Evolutionary conservation across 2,797 vertebrate species (phyloP).

Genomic region (Myotis pilosus): DNA sequence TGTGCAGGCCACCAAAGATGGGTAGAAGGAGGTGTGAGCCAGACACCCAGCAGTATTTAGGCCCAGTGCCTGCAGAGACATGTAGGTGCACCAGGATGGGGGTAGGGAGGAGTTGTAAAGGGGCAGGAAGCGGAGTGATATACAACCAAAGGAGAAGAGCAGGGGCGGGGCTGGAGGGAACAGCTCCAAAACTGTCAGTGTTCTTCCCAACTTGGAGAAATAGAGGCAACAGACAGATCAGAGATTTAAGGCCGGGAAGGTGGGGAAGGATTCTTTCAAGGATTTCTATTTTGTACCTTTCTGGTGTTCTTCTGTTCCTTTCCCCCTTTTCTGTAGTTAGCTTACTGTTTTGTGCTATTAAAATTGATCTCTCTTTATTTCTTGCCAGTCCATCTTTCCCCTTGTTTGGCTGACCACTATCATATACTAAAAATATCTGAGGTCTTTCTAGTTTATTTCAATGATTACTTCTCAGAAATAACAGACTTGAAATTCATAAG

Average conservation of each 20-base stretch:
- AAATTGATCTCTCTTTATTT: neutral
- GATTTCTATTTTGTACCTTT: neutral
- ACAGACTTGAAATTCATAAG: slow-evolving; percentile 3
- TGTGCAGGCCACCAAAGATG: neutral
- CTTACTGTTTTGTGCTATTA: neutral
- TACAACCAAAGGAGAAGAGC: neutral
- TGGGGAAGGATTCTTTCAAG: neutral
- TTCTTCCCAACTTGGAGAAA: neutral
- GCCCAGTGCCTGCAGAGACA: neutral
- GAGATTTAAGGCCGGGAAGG: neutral
- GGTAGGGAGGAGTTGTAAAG: neutral
- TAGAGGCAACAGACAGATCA: neutral
- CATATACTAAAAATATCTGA: slow-evolving; percentile 40
- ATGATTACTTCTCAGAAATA: neutral
- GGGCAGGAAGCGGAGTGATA: neutral
- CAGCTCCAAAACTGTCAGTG: neutral
- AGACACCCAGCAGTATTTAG: neutral
- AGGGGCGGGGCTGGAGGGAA: neutral
- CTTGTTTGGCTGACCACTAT: neutral
- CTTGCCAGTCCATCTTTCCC: neutral
- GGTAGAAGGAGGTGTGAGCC: neutral
- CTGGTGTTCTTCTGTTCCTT: neutral
- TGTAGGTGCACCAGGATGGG: rapidly evolving
- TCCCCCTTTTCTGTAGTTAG: neutral
- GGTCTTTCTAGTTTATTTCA: slow-evolving; percentile 19